A percentile compares a stretch with the other conserved stretches of the same genome.
These are phyloP conservation scores for Tetrapedia diversipes DNA, from an alignment of 2,888 invertebrate species.

Conservation along the genomic window DNA sequence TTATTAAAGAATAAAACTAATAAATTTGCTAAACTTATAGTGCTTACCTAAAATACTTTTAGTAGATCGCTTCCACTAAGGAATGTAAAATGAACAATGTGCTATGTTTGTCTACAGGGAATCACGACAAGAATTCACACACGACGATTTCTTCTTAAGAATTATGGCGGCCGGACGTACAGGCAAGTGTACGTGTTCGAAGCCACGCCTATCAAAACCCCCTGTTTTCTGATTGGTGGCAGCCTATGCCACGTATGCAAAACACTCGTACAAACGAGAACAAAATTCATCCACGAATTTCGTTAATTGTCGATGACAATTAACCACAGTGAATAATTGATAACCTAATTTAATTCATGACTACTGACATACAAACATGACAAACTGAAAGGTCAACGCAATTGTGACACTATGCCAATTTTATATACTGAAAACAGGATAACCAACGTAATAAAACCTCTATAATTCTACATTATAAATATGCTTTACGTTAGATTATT, in stretches of 20 bases:
- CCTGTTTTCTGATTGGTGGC: slow-evolving; percentile 73
- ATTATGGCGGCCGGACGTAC: slow-evolving; percentile 78
- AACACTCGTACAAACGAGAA: slow-evolving; percentile 31
- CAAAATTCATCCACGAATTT: slow-evolving; percentile 44
- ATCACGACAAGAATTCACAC: slow-evolving; percentile 65
- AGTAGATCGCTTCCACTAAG: slow-evolving; percentile 28
- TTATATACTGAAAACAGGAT: slow-evolving; percentile 29
- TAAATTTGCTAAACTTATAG: slow-evolving; percentile 15
- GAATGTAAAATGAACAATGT: slow-evolving; percentile 44
- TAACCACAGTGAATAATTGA: slow-evolving; percentile 41
- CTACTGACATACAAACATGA: slow-evolving; percentile 12
- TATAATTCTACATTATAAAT: background rate
- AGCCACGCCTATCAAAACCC: slow-evolving; percentile 79
- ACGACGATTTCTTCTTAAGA: slow-evolving; percentile 70
- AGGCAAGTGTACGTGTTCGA: slow-evolving; percentile 68
- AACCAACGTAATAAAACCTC: slow-evolving; percentile 43
- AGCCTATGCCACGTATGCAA: slow-evolving; percentile 79
- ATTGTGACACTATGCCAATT: slow-evolving; percentile 39
- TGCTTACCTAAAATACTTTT: slow-evolving; percentile 46
- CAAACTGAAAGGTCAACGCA: slow-evolving; percentile 37
- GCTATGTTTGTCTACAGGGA: slow-evolving; percentile 42
- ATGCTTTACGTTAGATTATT: background rate
- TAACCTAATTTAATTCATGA: slow-evolving; percentile 55
- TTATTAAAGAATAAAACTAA: slow-evolving; percentile 22
- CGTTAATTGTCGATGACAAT: slow-evolving; percentile 53